Evolutionary conservation across 2,113 vertebrate genomes (phyloP).

Genomic region (Australoheros scitulus): DNA sequence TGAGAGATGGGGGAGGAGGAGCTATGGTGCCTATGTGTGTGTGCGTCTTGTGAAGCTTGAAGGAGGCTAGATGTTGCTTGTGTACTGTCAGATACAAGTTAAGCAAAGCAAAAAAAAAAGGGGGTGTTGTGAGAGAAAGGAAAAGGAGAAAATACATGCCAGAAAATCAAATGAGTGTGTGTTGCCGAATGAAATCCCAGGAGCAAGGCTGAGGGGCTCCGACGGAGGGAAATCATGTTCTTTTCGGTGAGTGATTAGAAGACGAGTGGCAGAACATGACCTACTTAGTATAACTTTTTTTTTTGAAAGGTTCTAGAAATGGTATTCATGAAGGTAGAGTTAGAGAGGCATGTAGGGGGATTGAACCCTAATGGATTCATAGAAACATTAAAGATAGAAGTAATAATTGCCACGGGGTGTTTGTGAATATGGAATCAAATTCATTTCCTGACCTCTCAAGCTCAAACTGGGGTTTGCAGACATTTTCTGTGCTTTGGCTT

Average conservation of each 20-base stretch:
- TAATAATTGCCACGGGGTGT: slow-evolving; percentile 57
- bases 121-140: slow-evolving; percentile 33
- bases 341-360: slow-evolving; percentile 31
- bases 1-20: slow-evolving; percentile 54
- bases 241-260: slow-evolving; percentile 78
- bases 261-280: slow-evolving; percentile 81
- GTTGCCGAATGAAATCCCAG: slow-evolving; percentile 72
- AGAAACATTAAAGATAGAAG: slow-evolving; percentile 47
- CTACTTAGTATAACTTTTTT: slow-evolving; percentile 78
- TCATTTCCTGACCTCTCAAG: slow-evolving; percentile 58
- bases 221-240: slow-evolving; percentile 68
- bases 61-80: slow-evolving; percentile 65
- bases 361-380: slow-evolving; percentile 57
- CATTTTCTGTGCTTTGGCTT: slow-evolving; percentile 19
- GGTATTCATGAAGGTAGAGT: slow-evolving; percentile 31
- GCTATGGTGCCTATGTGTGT: slow-evolving; percentile 55
- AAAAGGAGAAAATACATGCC: slow-evolving; percentile 63
- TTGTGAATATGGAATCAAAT: slow-evolving; percentile 47
- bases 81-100: slow-evolving; percentile 68
- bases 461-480: slow-evolving; percentile 41
- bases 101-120: slow-evolving; percentile 33
- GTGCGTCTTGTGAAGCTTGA: slow-evolving; percentile 65
- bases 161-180: slow-evolving; percentile 76
- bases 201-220: slow-evolving; percentile 71
- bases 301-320: slow-evolving; percentile 61